phyloP scores from a whole-genome alignment of 1,140 invertebrate genomes.

The Drosophila sp. region DNA sequence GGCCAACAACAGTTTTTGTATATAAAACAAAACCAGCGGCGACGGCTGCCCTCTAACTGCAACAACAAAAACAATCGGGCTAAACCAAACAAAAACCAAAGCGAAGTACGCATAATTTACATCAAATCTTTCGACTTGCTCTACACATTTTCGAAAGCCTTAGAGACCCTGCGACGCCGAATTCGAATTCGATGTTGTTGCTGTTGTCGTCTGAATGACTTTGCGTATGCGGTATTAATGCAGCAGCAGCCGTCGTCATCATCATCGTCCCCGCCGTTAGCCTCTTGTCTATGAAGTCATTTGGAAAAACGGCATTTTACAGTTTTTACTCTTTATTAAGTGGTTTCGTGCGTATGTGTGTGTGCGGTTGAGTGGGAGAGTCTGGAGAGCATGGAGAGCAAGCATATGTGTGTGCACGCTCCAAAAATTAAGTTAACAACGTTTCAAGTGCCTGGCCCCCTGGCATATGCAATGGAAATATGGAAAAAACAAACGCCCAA shows the following conservation, averaged over 20 bases:
- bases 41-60: conserved; percentile 13
- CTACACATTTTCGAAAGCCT: conserved; percentile 25
- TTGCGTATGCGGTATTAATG: conserved; percentile 54
- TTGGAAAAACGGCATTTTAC: conserved; percentile 78
- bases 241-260: conserved; percentile 17
- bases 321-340: conserved; percentile 66
- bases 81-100: not conserved
- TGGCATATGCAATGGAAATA: conserved; percentile 40
- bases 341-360: conserved; percentile 42
- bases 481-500: conserved; percentile 16
- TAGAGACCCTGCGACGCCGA: conserved; percentile 57
- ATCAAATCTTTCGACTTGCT: conserved; percentile 41
- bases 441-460: conserved; percentile 68
- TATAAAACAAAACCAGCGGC: conserved; percentile 69
- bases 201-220: conserved; percentile 61
- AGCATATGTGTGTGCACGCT: conserved; percentile 74
- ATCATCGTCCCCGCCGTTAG: conserved; percentile 42
- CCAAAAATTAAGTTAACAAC: conserved; percentile 82
- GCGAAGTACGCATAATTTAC: conserved; percentile 67
- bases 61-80: conserved; percentile 28
- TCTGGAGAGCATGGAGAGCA: conserved; percentile 33
- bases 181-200: conserved; percentile 21
- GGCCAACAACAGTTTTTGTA: conserved; percentile 72
- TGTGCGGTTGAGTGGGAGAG: conserved; percentile 51
- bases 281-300: conserved; percentile 78